These are phyloP conservation scores for Stenichneumon culpator DNA, from an alignment of 2,888 invertebrate species.

Conservation along the genomic window DNA sequence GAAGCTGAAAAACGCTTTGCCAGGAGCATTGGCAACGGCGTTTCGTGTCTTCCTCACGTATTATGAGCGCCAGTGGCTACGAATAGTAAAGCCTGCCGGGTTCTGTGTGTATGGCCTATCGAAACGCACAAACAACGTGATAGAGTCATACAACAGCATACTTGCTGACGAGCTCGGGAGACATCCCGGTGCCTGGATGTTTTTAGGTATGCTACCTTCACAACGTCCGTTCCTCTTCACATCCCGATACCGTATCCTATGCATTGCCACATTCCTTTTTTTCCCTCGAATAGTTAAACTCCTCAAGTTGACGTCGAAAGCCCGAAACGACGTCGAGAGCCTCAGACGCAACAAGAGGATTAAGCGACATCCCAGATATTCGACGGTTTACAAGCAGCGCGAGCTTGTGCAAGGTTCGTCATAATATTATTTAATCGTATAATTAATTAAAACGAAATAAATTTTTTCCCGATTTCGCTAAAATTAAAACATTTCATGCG, in stretches of 20 bases:
- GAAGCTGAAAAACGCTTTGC: background rate
- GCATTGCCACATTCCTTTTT: background rate
- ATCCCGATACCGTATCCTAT: background rate
- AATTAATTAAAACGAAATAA: background rate
- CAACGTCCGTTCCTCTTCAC: background rate
- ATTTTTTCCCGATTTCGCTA: too few species aligned
- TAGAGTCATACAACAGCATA: background rate
- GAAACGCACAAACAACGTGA: background rate
- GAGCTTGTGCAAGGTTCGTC: background rate
- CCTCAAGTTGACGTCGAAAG: background rate
- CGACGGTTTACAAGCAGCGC: background rate
- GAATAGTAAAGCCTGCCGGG: constrained; percentile 38
- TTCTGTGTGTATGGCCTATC: background rate
- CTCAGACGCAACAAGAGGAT: background rate
- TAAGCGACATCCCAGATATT: background rate
- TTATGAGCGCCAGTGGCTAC: constrained; percentile 50
- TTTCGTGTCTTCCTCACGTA: constrained; percentile 4
- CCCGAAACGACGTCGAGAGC: background rate
- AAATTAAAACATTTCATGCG: too few species aligned
- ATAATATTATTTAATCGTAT: background rate
- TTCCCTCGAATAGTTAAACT: background rate
- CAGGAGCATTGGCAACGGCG: background rate
- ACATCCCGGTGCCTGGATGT: background rate
- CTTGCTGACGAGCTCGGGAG: background rate
- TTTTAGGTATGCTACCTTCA: too few species aligned